Conservation (phyloP, 2,888 invertebrate species). For the Drosophila hamatofila region DNA sequence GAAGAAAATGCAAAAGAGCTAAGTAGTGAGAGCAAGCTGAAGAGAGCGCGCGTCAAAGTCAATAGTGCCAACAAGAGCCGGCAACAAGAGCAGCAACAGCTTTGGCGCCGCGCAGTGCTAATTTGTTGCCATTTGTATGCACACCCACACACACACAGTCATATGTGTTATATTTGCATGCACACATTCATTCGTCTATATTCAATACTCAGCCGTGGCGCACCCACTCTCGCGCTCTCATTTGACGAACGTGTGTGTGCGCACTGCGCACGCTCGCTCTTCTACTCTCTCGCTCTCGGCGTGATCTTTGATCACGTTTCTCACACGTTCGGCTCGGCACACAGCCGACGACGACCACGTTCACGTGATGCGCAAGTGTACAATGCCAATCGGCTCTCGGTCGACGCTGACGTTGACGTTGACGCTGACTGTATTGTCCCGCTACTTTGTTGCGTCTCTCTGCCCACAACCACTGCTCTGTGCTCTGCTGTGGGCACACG, state of each 20-base stretch:
- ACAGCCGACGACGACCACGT: constrained; percentile 67
- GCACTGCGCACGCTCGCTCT: background rate
- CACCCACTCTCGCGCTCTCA: constrained; percentile 40
- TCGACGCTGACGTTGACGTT: constrained; percentile 14
- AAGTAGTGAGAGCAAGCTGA: background rate
- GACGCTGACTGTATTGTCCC: constrained; percentile 9
- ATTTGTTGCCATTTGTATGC: constrained; percentile 71
- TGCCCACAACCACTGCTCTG: background rate
- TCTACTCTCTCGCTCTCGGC: constrained; percentile 16
- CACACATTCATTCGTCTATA: constrained; percentile 2
- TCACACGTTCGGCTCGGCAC: constrained; percentile 70
- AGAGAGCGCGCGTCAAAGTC: constrained; percentile 32
- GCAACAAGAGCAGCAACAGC: constrained; percentile 42
- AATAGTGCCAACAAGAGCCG: constrained; percentile 39
- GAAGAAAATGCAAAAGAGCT: constrained; percentile 16
- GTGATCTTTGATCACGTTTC: constrained; percentile 82
- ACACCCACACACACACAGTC: constrained; percentile 19
- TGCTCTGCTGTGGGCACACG: constrained; percentile 16
- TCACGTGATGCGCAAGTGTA: constrained; percentile 80
- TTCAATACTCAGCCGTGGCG: constrained; percentile 18
- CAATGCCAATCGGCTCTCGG: constrained; percentile 58
- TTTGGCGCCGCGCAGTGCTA: constrained; percentile 73
- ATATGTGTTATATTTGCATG: constrained; percentile 5
- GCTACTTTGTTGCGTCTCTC: background rate
- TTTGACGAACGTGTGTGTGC: background rate